These are phyloP conservation scores for Lasioglossum morio DNA, from an alignment of 2,888 invertebrate genomes.

Conservation along the genomic window DNA sequence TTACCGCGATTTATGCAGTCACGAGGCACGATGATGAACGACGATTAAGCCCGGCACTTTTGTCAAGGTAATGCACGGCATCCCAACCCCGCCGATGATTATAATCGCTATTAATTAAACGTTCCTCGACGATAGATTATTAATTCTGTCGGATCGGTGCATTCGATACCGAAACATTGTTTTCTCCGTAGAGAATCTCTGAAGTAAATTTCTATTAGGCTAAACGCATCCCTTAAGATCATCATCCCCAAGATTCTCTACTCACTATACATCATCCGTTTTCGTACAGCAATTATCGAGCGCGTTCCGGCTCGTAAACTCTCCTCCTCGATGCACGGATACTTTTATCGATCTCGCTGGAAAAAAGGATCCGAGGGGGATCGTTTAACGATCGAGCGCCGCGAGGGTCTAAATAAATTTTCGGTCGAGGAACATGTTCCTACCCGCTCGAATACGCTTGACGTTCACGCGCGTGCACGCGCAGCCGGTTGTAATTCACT, in stretches of 20 bases:
- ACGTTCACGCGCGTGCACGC: slow-evolving; percentile 16
- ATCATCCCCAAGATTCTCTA: neutral
- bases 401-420: slow-evolving; percentile 46
- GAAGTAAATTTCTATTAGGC: neutral
- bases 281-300: slow-evolving; percentile 15
- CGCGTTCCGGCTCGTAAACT: slow-evolving; percentile 25
- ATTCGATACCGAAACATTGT: too few species aligned
- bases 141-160: too few species aligned
- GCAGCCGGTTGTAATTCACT: slow-evolving; percentile 47
- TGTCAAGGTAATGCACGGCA: neutral
- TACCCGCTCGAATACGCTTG: neutral
- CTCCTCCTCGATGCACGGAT: neutral
- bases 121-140: too few species aligned
- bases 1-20: slow-evolving; percentile 42
- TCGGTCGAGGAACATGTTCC: slow-evolving; percentile 5
- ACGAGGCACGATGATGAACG: slow-evolving; percentile 37
- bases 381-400: slow-evolving; percentile 36
- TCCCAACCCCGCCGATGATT: too few species aligned
- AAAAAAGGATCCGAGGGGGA: neutral
- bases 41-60: slow-evolving; percentile 16
- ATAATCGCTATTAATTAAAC: too few species aligned
- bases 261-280: neutral
- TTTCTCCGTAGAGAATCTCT: too few species aligned
- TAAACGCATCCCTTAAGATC: neutral
- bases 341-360: slow-evolving; percentile 40